Conservation (phyloP, 1,140 invertebrate species). For the Aethina tumida region DNA sequence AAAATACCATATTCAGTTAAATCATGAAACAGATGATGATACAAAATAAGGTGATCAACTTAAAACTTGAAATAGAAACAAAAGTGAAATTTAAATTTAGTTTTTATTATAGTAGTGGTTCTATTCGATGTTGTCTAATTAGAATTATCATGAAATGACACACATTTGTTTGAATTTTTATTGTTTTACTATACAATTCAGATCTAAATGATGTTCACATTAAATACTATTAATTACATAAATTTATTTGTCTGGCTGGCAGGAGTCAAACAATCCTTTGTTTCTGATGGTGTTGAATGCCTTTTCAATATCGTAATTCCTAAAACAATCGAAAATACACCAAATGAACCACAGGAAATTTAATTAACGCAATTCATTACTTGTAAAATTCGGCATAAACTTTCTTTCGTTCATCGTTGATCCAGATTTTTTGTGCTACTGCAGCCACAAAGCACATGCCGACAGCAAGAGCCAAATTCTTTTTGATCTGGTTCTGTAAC, state of each 20-base stretch:
- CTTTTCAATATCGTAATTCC: slow-evolving; percentile 46
- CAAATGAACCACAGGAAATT: slow-evolving; percentile 4
- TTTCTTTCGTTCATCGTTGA: slow-evolving; percentile 45
- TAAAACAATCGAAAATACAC: slow-evolving; percentile 29
- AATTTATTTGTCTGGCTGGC: slow-evolving; percentile 20
- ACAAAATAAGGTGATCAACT: too few species aligned
- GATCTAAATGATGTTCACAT: slow-evolving; percentile 1
- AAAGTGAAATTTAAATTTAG: too few species aligned
- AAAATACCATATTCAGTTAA: too few species aligned
- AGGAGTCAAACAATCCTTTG: slow-evolving; percentile 47
- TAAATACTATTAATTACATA: too few species aligned
- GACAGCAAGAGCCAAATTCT: slow-evolving; percentile 41
- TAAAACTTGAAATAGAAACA: too few species aligned
- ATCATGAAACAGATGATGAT: too few species aligned
- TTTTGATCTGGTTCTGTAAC: slow-evolving; percentile 44
- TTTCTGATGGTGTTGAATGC: slow-evolving; percentile 44
- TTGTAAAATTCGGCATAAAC: slow-evolving; percentile 58
- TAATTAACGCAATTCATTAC: slow-evolving; percentile 31
- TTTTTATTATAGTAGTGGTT: too few species aligned
- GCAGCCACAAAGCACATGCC: slow-evolving; percentile 35
- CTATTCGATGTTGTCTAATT: too few species aligned
- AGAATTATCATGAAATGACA: too few species aligned
- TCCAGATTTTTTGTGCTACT: slow-evolving; percentile 38
- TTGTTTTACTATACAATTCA: too few species aligned
- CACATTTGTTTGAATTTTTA: too few species aligned